Base-by-base conservation (phyloP, 2,888 invertebrate genomes). In the Drosophila meridiana region DNA sequence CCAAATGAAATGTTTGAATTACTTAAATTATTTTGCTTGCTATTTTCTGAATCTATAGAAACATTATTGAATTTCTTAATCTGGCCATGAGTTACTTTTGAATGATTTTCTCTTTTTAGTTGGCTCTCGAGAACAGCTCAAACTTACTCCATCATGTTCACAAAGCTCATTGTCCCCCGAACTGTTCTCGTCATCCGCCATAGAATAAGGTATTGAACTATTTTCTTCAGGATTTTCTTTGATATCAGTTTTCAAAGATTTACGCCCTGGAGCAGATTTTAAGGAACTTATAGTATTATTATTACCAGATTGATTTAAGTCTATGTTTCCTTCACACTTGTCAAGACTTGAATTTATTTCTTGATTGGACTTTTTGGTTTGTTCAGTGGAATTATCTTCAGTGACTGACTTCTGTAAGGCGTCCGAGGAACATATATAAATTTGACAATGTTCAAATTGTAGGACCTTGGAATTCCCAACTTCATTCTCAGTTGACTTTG, bases 371-470 rank as follows among this genome's bases (percentile, higher is more conserved):
- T 28, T 20, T 26, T 4, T 20, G 20, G 8, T 26, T 1, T 3
- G n/a, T 7, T 0, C 48, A 8, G 32, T 2, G 11, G 3, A 8
- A 32, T 11, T 2, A 11, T n/a, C 4, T 34, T 47, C 26, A 2
- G 2, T 4, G 2, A 0, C 13, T 13, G 20, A 9, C 7, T 56
- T 40, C 34, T 3, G 2, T 13, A 9, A 2, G 2, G 20, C 1
- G 6, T 43, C 38, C 6, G 34, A 3, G 8, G 43, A 13, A 34
- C 20, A 2, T 13, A 34, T 5, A 14, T 77, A 78, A n/a, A 73
- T 56, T 34, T 78, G 62, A 48, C 76, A 78, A 20, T 77, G 78
- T 5, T 77, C 74, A 4, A 69, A 78, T 8, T 59, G 50, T 0
- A 69, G 34, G 11, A 73, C 47, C 1, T 73, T 74, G 13, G 43